Base-by-base conservation (phyloP, 2,888 invertebrate species). In the Ganaspis brasiliensis region DNA sequence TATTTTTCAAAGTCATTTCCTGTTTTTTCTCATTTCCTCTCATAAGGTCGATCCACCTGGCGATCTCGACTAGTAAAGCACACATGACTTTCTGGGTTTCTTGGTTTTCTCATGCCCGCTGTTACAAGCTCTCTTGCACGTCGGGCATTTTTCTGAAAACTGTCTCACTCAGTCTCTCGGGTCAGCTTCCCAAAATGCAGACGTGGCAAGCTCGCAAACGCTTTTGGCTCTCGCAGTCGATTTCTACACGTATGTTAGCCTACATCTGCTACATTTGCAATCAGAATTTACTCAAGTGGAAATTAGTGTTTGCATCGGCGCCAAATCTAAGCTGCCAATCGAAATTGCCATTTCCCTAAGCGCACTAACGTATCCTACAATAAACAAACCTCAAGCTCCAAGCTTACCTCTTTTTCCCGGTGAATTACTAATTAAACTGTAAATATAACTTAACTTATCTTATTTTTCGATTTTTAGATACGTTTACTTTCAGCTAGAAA, bases 141-240 rank as follows among this genome's bases (percentile, higher is more conserved):
- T 81, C 84, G 83, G 84, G 86, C 87, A 88, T 87, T 88, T 88
- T 88, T 87, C 85, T 79, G 80, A 82, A 84, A 85, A 82, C 83
- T 82, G 76, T 85, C 86, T 85, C 83, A 74, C 84, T 83, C 81
- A 72, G 79, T 72, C 77, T 80, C 78, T 77, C 81, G 82, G 82
- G 84, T 84, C 84, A 81, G 84, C 81, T 86, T 45, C 24, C 67
- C 85, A 84, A 86, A 85, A 82, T 81, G 87, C 88, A 87, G 87
- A 87, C 87, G 83, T 80, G 79, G 86, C 81, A 63, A 56, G 67
- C 40, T 67, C 45, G n/a, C 81, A 71, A 70, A 67, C 74, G 63
- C 76, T 21, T 61, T 59, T 40, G 61, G 55, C 79, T 21, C 70
- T 67, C 16, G n/a, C 63, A 73, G 19, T 67, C 37, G 24, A 16